Percentiles rank a stretch among this genome's conserved stretches.
Conservation (phyloP, 92 coral and sea anemone genomes). For the Epizoanthus scotinus region DNA sequence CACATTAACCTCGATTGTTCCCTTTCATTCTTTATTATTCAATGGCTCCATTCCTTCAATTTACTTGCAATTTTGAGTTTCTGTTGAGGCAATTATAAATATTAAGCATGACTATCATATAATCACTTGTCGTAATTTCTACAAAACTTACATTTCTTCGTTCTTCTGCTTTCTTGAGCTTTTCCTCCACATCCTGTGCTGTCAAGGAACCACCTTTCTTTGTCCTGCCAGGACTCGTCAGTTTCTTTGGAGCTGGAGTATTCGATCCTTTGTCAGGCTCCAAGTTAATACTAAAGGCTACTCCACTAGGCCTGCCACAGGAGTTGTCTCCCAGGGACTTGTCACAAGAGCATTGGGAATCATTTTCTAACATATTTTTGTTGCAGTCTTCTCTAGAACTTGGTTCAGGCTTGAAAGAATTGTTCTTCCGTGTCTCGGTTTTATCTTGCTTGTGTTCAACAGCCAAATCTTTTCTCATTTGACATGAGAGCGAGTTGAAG, state of each 20-base stretch:
- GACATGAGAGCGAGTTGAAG: constrained; percentile 62
- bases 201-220: constrained; percentile 47
- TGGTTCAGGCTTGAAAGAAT: constrained; percentile 9
- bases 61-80: too few species aligned
- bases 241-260: constrained; percentile 50
- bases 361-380: not conserved
- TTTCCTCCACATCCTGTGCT: constrained; percentile 79
- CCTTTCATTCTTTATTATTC: too few species aligned
- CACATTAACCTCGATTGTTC: too few species aligned
- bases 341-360: not conserved
- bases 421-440: constrained; percentile 20
- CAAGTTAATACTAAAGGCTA: constrained; percentile 71
- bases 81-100: too few species aligned
- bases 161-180: constrained; percentile 81
- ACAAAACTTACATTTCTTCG: constrained; percentile 75
- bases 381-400: not conserved
- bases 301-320: constrained; percentile 43
- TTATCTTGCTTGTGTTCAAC: constrained; percentile 52
- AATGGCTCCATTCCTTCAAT: too few species aligned
- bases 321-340: too few species aligned
- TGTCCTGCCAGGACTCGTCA: constrained; percentile 42
- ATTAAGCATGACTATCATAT: too few species aligned
- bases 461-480: constrained; percentile 69
- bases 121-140: not conserved
- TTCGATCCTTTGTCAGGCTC: constrained; percentile 43